Evolutionary conservation across 35 echinoderm and acorn worm genomes (phyloP).

Genomic region (Apostichopus japonicus): DNA sequence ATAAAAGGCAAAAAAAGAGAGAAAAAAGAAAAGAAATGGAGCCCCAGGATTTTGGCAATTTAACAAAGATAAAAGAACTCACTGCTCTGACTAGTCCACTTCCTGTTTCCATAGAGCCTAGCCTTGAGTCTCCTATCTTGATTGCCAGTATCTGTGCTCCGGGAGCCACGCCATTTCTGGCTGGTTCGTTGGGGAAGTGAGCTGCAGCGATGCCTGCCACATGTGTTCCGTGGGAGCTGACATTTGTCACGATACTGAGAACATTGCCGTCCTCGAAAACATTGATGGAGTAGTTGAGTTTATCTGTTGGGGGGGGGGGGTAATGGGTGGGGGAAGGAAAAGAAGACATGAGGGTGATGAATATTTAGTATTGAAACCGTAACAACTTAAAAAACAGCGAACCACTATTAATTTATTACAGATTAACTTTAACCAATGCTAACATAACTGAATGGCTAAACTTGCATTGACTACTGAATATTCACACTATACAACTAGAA

Average conservation of each 20-base stretch:
- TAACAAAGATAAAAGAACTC: slow-evolving; percentile 18
- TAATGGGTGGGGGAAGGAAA: background rate
- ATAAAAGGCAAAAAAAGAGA: background rate
- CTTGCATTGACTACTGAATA: no score
- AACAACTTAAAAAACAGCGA: background rate
- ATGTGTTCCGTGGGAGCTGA: slow-evolving; percentile 94
- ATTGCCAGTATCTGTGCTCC: slow-evolving; percentile 93
- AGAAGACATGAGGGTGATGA: background rate
- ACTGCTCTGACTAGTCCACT: slow-evolving; percentile 97
- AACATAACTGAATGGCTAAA: no score
- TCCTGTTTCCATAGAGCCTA: slow-evolving; percentile 98
- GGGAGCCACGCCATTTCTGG: slow-evolving; percentile 93
- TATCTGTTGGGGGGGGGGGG: slow-evolving; percentile 52
- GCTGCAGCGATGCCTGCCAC: slow-evolving; percentile 96
- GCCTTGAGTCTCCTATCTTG: slow-evolving; percentile 95
- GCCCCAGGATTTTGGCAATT: no score
- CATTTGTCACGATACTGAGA: slow-evolving; percentile 92
- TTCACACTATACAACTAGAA: no score
- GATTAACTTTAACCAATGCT: no score
- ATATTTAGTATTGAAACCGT: background rate
- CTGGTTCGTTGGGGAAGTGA: slow-evolving; percentile 88
- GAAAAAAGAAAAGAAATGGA: background rate
- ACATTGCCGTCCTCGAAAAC: slow-evolving; percentile 92
- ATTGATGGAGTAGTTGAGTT: slow-evolving; percentile 96
- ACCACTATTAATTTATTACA: no score